Conservation (phyloP, 37 sponge, comb jelly and placozoan species). For the Ephydatia muelleri region DNA sequence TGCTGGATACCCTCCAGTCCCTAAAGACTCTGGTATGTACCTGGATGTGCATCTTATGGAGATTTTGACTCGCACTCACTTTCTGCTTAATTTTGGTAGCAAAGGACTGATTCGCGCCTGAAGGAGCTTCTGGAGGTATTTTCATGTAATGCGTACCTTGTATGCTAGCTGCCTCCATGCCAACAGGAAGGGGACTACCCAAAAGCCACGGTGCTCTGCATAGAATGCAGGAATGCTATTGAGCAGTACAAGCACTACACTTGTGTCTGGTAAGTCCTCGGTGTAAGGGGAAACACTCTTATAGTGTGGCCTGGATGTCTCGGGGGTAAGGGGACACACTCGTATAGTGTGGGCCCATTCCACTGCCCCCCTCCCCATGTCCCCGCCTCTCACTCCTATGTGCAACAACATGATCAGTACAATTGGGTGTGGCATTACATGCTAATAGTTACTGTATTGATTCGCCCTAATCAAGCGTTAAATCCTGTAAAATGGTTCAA, state of each 20-base stretch:
- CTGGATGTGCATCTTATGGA: neutral
- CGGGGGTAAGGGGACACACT: neutral
- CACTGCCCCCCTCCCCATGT: no score
- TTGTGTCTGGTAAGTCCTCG: conserved; percentile 69
- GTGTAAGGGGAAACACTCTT: no score
- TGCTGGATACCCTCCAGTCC: conserved; percentile 59
- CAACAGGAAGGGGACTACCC: conserved; percentile 79
- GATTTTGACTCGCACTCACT: neutral
- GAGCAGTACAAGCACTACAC: conserved; percentile 76
- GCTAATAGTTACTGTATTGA: no score
- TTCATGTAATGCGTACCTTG: neutral
- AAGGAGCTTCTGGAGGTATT: conserved; percentile 63
- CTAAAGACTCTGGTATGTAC: conserved; percentile 75
- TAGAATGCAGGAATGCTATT: conserved; percentile 87
- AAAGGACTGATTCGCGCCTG: conserved; percentile 69
- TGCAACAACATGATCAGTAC: no score
- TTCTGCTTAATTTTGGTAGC: conserved; percentile 31
- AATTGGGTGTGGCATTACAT: no score
- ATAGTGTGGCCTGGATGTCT: no score
- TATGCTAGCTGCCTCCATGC: no score
- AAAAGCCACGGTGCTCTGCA: conserved; percentile 80
- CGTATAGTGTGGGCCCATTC: conserved; percentile 60
- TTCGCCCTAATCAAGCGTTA: no score
- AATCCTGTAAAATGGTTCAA: no score
- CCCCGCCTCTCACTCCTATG: no score